Conservation (phyloP, 2,113 vertebrate genomes). For the Heteronetta atricapilla region DNA sequence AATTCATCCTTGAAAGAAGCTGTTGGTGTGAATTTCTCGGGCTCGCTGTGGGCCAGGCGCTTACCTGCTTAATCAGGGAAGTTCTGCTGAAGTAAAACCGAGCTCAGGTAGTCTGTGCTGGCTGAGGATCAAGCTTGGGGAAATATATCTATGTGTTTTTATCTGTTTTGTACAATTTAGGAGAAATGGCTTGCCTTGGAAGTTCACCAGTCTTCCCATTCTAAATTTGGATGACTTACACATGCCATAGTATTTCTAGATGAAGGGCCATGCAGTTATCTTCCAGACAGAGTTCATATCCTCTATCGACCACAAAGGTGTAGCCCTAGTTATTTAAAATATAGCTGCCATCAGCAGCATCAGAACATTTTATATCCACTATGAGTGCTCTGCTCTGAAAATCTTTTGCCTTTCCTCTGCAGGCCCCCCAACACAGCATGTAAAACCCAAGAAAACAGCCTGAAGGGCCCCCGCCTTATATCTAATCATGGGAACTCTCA, state of each 20-base stretch:
- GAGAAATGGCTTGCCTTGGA: neutral
- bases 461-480: slow-evolving; percentile 10
- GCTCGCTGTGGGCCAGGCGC: neutral
- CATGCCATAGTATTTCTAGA: rapidly evolving
- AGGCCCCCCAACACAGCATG: neutral
- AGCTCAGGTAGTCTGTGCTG: neutral
- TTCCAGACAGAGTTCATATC: neutral
- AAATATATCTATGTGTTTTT: neutral
- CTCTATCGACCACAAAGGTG: neutral
- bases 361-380: neutral
- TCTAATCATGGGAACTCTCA: slow-evolving; percentile 55
- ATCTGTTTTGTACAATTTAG: neutral
- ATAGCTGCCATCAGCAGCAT: neutral
- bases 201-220: neutral
- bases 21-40: rapidly evolving
- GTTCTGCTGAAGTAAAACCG: neutral
- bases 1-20: neutral
- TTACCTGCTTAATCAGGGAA: neutral
- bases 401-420: neutral
- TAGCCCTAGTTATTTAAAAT: neutral
- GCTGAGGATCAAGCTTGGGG: neutral
- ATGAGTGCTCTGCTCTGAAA: neutral
- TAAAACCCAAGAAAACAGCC: slow-evolving; percentile 24
- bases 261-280: neutral
- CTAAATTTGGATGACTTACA: neutral